Conservation (phyloP, 2,113 vertebrate species). For the Larimichthys polyactis region DNA sequence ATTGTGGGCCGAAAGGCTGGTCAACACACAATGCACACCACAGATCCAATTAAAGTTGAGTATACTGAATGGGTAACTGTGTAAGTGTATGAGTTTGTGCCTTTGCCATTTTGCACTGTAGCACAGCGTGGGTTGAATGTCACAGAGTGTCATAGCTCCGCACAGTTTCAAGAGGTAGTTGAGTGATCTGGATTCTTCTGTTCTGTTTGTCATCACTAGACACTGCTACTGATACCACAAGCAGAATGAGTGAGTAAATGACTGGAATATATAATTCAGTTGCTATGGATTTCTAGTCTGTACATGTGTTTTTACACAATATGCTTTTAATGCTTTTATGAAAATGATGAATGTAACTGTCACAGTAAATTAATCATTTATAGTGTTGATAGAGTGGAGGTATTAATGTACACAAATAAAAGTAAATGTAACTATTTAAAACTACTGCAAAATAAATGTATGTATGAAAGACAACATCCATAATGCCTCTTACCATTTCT, state of each 20-base stretch:
- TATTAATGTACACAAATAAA: background rate
- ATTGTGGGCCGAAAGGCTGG: conserved; percentile 3
- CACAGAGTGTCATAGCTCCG: background rate
- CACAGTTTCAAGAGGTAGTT: background rate
- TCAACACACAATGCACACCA: background rate
- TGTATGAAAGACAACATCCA: background rate
- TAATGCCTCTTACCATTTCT: background rate
- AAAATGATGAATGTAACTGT: no score
- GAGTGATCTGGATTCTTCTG: background rate
- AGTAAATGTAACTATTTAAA: background rate
- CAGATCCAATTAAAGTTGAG: conserved; percentile 39
- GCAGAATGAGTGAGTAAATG: background rate
- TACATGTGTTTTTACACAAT: background rate
- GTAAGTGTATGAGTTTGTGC: background rate
- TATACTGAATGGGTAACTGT: background rate
- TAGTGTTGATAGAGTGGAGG: background rate
- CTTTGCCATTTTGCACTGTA: background rate
- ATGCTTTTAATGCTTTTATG: background rate
- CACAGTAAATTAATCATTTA: background rate
- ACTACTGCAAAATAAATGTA: background rate
- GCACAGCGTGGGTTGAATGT: conserved; percentile 7
- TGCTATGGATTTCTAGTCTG: background rate
- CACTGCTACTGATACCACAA: background rate
- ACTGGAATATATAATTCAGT: background rate
- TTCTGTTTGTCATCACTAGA: background rate